Base-by-base conservation (phyloP, 2,797 vertebrate genomes). In the Ibycter americanus region DNA sequence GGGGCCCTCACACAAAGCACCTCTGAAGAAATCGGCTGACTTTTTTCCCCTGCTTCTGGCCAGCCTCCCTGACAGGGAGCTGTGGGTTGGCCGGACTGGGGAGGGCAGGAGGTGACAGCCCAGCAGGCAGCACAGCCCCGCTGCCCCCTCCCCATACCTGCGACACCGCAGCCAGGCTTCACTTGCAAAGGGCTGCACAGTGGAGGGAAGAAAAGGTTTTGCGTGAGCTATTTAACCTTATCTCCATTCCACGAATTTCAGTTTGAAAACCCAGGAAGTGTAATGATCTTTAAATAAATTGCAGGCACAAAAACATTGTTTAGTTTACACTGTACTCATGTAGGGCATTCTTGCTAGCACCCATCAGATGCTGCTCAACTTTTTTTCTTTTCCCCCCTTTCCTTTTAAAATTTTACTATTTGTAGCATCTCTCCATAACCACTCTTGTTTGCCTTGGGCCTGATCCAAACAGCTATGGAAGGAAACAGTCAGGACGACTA, bases 81-180 rank as follows among this genome's bases (percentile, higher is more conserved):
- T 7, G 29, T 10, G 14, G 8, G 83, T 84, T 32, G 3, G 40
- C 36, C 73, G 40, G 23, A 74, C 7, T 0, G 1, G 12, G 34
- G 25, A 72, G 52, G 26, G 56, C 2, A 1, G 56, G 34, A 86
- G 32, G 46, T 38, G 70, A 46, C 17, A 56, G 9, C 22, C 25
- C 47, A 70, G 27, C 0, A 3, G 46, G 29, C 14, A 26, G 31
- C 38, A 25, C 0, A 1, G 27, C 9, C 12, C 38, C 1, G 0
- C 20, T 6, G 5, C 21, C 21, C 3, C 9, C 6, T 68, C 12
- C 13, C 23, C 15, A 3, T 49, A 58, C n/a, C 20, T 20, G 14
- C 2, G 1, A 21, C 31, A 54, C 31, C 23, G 25, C n/a, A 32
- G 12, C 19, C 1, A 1, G 54, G 42, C 46, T 78, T 71, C 31